Base-by-base conservation (phyloP, 2,797 vertebrate genomes). In the Serranus cabrilla region DNA sequence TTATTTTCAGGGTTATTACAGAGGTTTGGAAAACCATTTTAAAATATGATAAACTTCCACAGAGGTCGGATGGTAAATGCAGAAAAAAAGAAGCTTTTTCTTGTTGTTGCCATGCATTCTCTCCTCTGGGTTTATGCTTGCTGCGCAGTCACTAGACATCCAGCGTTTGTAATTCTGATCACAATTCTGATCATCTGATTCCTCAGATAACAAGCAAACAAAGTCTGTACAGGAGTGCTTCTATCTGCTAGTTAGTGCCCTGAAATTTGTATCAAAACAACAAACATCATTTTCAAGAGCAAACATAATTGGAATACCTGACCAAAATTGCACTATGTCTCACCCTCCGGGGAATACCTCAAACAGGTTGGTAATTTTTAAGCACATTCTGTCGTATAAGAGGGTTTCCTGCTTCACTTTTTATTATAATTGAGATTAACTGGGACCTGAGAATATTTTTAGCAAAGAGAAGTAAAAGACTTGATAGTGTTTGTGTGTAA, bases 151-250 rank as follows among this genome's bases (percentile, higher is more conserved):
- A 40, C 23, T 7, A n/a, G 31, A 47, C 59, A 31, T 50, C 16
- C 11, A 20, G 18, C 31, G 14, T 54, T 73, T 62, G 45, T 51
- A 74, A 68, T 74, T 69, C 57, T 57, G 31, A 57, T 59, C 63
- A 57, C 49, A 62, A 8, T 45, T 58, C 50, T 63, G 57, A 74
- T 74, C 55, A 46, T 80, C 18, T 52, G 49, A 66, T 72, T 65
- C 47, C 12, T 67, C 25, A 47, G 64, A 75, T 54, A 72, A 65
- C 55, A 71, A 60, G 70, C 66, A 72, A 74, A 72, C 60, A 56
- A 25, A 27, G 20, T 52, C 18, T 21, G 43, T 43, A 46, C 18
- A 31, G 37, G n/a, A 18, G 23, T 5, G 27, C 13, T 34, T 51
- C 13, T 49, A 46, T 50, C 47, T 71, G 42, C 34, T 68, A 11